Evolutionary conservation across 2,888 invertebrate genomes (phyloP), one percentile per base, ranked within the genome.

Genomic region (Stegana nigrithorax): DNA sequence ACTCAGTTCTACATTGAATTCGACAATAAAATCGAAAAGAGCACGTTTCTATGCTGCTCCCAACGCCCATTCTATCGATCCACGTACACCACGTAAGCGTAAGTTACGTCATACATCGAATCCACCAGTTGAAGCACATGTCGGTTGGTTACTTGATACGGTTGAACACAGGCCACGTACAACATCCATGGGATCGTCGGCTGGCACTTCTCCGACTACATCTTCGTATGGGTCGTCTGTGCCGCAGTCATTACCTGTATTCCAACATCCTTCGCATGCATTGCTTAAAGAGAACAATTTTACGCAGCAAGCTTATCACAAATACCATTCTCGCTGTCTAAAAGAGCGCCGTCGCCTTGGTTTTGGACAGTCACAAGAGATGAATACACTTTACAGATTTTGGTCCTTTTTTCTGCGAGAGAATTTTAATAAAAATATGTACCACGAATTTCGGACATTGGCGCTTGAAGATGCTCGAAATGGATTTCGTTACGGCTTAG

Each of bases 351-450:
- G 95, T 86, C 91, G 93, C 82, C 89, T 95, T 62, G 98, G 98
- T 66, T 92, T 92, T 78, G 98, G 98, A 0, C 94, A 94, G 82
- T 97, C 97, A 5, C 96, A 96, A 82, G 99, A 99, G 87, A 99
- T 99, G 98, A 99, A 99, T 87, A 99, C 99, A 0, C 88, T 99
- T 57, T 99, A 97, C 89, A 89, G 99, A 67, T 99, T 99, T 88
- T 99, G 99, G 99, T 98, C 98, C 27, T 98, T 98, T 90, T 99
- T 99, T 89, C 88, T 99, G 69, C 88, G 99, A 66, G 98, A 98
- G 84, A 97, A 98, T 84, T 99, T 97, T 87, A 99, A 99, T 87
- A 91, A 94, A 75, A 96, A 92, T 71, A 99, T 99, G 98, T 99
- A 98, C 86, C 92, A 93, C 75, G 98, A 99, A 87, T 99, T 99